phyloP scores from a whole-genome alignment of 2,797 vertebrate genomes.

The Ctenosaura bakeri region DNA sequence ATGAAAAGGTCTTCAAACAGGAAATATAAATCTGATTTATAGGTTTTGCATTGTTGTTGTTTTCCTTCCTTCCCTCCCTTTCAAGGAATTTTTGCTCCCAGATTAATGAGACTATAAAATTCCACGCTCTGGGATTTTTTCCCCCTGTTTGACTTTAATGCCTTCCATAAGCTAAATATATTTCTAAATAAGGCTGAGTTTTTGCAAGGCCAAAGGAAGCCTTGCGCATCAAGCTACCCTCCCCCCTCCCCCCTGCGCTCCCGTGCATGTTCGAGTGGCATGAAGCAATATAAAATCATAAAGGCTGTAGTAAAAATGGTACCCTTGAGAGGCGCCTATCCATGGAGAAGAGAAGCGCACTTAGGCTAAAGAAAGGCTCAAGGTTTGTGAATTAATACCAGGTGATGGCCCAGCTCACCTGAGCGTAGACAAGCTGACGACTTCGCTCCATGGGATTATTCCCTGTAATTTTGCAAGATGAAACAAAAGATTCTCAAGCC shows the following conservation, averaged over 20 bases:
- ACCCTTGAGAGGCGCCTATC: conserved; percentile 75
- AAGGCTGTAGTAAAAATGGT: conserved; percentile 75
- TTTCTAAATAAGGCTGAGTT: conserved; percentile 79
- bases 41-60: conserved; percentile 58
- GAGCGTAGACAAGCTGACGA: conserved; percentile 55
- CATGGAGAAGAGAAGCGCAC: conserved; percentile 67
- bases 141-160: conserved; percentile 72
- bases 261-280: conserved; percentile 66
- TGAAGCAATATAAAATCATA: conserved; percentile 80
- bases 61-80: conserved; percentile 51
- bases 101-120: conserved; percentile 74
- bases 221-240: conserved; percentile 67
- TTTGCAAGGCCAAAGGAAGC: conserved; percentile 76
- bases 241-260: conserved; percentile 20
- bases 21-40: conserved; percentile 73
- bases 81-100: conserved; percentile 65
- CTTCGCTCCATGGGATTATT: conserved; percentile 57
- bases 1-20: conserved; percentile 46
- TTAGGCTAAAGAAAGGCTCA: conserved; percentile 69
- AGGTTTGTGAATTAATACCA: conserved; percentile 75
- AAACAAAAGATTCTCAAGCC: conserved; percentile 56
- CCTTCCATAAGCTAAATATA: conserved; percentile 75
- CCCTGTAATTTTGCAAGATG: conserved; percentile 58
- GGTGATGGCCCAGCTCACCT: conserved; percentile 59
- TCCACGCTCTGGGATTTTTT: conserved; percentile 56